Evolutionary conservation across 1,140 invertebrate species (phyloP).

Genomic region (Danaus melanippus): DNA sequence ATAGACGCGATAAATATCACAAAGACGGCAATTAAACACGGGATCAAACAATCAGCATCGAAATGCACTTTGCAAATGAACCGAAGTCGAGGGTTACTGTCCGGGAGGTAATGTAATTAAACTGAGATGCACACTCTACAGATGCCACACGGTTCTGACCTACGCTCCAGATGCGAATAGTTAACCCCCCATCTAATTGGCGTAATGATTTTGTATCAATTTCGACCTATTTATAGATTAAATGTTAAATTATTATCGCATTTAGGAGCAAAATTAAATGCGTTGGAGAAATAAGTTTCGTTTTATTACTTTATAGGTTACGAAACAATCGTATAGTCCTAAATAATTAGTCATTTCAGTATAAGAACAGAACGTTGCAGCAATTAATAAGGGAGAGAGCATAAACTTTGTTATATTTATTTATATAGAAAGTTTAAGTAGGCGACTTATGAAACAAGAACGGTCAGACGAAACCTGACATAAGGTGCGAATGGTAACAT

Average conservation of each 20-base stretch:
- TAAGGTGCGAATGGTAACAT: slow-evolving; percentile 14
- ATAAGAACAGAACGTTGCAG: too few relatives aligned
- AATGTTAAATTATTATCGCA: not conserved
- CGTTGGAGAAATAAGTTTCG: too few relatives aligned
- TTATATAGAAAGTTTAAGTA: too few relatives aligned
- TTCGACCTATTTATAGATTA: slow-evolving; percentile 1
- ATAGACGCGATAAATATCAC: slow-evolving; percentile 50
- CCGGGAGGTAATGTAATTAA: slow-evolving; percentile 60
- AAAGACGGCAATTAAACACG: slow-evolving; percentile 61
- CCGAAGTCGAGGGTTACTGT: slow-evolving; percentile 27
- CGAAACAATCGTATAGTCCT: too few relatives aligned
- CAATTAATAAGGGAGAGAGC: too few relatives aligned
- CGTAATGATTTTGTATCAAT: slow-evolving; percentile 13
- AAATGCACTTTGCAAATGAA: slow-evolving; percentile 72
- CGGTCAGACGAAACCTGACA: not conserved
- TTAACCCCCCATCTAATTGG: slow-evolving; percentile 25
- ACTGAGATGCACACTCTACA: slow-evolving; percentile 49
- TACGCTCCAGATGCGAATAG: slow-evolving; percentile 24
- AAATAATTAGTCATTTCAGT: too few relatives aligned
- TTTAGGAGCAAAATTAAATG: too few relatives aligned
- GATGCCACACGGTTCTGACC: slow-evolving; percentile 33
- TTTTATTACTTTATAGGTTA: too few relatives aligned
- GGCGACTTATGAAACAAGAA: too few relatives aligned
- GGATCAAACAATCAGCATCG: slow-evolving; percentile 62
- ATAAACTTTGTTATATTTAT: too few relatives aligned